Base-by-base conservation (phyloP, 2,888 invertebrate genomes). In the Ceratothoa steindachneri region DNA sequence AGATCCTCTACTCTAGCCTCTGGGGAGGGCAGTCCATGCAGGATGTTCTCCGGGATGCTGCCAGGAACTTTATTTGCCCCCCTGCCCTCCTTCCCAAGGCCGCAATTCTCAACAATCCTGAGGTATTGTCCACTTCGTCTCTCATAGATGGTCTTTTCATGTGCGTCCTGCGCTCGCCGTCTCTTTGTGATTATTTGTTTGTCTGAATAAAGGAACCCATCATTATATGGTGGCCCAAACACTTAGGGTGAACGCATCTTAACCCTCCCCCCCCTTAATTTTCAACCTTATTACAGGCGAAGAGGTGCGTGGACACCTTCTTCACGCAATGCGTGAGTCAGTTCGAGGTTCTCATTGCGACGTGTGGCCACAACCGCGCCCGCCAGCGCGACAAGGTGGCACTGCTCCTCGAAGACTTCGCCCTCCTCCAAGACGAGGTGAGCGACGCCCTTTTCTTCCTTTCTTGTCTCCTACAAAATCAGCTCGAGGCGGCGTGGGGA, bases 341-440 rank as follows among this genome's bases (percentile, higher is more conserved):
- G 3, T 93, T 97, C 83, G 91, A 91, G 9, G 90, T 90, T 81
- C 86, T 97, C 72, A 87, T 97, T 74, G 93, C 93, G 82, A 89
- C 95, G 75, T 93, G 93, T 83, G 97, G 98, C 0, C 95, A 96
- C 84, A 98, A 98, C 85, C 88, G 96, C 81, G 97, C 98, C 2
- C 87, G 98, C 31, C 97, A 97, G 84, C 87, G 97, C 73, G 97
- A 98, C 84, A 96, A 95, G 85, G 87, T 97, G 73, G 94, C 93
- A 0, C 88, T 93, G 82, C 86, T 96, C 71, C 86, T 98, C 60
- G 94, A 95, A 83, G 97, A 97, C 81, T 92, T 98, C 83, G 92
- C 93, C 0, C 88, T 89, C 29, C 86, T 98, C 64, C 97, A 98
- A 85, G 95, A 95, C 83, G 95, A 97, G 88, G 95, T 93, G 82